Evolutionary conservation across 2,797 vertebrate genomes (phyloP).

Genomic region (Myotis findleyi): DNA sequence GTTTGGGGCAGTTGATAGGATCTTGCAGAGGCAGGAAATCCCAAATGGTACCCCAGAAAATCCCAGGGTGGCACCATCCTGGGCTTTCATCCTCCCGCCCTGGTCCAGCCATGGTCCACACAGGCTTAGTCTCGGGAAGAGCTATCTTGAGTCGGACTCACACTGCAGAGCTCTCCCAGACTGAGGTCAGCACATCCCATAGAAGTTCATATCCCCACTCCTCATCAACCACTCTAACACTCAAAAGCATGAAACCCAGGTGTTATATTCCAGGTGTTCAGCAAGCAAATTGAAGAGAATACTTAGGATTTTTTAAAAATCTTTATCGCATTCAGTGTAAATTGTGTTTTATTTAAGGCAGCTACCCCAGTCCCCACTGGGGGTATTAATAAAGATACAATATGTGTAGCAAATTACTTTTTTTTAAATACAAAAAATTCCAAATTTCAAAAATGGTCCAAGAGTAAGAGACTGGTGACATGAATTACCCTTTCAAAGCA

Average conservation of each 20-base stretch:
- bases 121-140: background rate
- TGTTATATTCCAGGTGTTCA: background rate
- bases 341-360: background rate
- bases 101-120: background rate
- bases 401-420: background rate
- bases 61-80: too few relatives aligned
- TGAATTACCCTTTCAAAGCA: background rate
- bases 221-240: background rate
- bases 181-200: background rate
- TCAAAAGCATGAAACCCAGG: background rate
- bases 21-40: background rate
- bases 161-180: background rate
- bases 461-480: background rate
- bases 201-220: background rate
- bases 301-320: background rate
- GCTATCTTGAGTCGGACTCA: background rate
- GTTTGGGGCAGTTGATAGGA: background rate
- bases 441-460: background rate
- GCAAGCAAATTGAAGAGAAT: background rate
- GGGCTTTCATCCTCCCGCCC: background rate
- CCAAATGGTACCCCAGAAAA: background rate
- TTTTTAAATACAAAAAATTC: background rate
- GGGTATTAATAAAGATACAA: background rate
- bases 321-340: background rate
- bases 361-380: background rate